Evolutionary conservation across 2,113 vertebrate species (phyloP).

Genomic region (Myocastor coypus): DNA sequence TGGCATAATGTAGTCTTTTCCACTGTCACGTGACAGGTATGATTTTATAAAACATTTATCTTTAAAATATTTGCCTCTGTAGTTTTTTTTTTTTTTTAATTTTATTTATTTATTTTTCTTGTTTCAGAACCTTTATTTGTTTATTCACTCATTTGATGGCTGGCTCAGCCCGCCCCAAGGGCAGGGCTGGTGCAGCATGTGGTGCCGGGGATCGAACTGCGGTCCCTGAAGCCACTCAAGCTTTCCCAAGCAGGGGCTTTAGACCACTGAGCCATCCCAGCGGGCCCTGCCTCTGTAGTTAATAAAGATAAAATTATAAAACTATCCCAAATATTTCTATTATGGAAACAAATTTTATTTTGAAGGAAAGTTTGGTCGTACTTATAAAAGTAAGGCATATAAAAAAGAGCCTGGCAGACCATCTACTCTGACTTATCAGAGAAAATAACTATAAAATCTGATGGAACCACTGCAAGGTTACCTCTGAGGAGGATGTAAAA

Average conservation of each 20-base stretch:
- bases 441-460: constrained; percentile 84
- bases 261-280: too few species aligned
- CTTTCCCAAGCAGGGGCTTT: too few species aligned
- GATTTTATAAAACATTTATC: constrained; percentile 45
- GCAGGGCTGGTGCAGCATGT: too few species aligned
- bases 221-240: too few species aligned
- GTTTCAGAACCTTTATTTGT: too few species aligned
- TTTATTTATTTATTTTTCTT: too few species aligned
- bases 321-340: constrained; percentile 34
- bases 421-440: constrained; percentile 80
- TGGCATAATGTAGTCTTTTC: neutral
- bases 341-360: constrained; percentile 74
- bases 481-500: constrained; percentile 81
- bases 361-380: constrained; percentile 80
- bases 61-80: neutral
- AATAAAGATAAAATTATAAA: constrained; percentile 50
- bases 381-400: constrained; percentile 78
- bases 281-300: neutral
- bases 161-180: too few species aligned
- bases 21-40: neutral
- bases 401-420: constrained; percentile 73
- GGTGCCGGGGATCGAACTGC: too few species aligned
- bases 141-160: too few species aligned
- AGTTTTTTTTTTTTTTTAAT: too few species aligned
- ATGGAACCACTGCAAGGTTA: constrained; percentile 85